A percentile compares a stretch with the other conserved stretches of the same genome.
These are phyloP conservation scores for Paraplagusia blochii DNA, from an alignment of 2,113 vertebrate species.

Conservation along the genomic window DNA sequence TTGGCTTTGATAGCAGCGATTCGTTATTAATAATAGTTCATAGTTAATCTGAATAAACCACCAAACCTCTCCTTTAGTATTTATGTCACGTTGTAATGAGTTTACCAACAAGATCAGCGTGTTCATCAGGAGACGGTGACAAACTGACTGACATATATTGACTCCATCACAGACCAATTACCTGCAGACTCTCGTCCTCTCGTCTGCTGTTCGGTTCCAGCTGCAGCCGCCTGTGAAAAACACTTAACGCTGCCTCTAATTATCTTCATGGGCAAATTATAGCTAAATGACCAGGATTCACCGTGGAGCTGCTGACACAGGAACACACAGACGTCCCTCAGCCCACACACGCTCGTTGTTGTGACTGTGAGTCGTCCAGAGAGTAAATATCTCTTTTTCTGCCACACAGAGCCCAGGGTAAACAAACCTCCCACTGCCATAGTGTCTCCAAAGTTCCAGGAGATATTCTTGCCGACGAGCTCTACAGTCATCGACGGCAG, in stretches of 20 bases:
- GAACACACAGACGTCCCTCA: background rate
- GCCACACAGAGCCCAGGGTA: slow-evolving; percentile 86
- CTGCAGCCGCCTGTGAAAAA: background rate
- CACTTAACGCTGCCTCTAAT: no score
- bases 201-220: background rate
- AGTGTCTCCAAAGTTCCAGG: slow-evolving; percentile 91
- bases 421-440: slow-evolving; percentile 90
- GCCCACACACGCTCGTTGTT: slow-evolving; percentile 14
- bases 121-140: no score
- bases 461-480: slow-evolving; percentile 93
- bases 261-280: no score
- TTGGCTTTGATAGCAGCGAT: no score
- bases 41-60: no score
- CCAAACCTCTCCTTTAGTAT: no score
- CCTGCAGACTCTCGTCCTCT: no score
- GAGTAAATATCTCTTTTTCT: slow-evolving; percentile 31
- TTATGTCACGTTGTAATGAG: no score
- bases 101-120: no score
- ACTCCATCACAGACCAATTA: no score
- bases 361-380: slow-evolving; percentile 5
- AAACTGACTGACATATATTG: no score
- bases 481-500: slow-evolving; percentile 96
- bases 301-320: background rate
- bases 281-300: background rate
- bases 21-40: no score